Evolutionary conservation across 1,140 invertebrate genomes (phyloP), one percentile per base, ranked within the genome.

Genomic region (Drosophila eugracilis): DNA sequence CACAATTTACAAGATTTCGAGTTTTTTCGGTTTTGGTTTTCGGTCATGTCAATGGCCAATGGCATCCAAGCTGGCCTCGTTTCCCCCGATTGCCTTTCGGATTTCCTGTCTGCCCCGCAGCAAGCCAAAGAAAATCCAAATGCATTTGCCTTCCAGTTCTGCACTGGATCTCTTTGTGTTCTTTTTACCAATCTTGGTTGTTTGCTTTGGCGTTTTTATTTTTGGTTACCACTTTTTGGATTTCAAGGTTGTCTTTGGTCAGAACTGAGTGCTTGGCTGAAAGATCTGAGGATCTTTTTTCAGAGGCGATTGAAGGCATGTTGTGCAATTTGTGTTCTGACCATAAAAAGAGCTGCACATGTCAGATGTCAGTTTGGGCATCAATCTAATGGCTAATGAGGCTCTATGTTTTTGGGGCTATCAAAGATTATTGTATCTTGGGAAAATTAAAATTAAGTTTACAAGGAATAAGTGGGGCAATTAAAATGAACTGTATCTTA

Each of bases 41-140:
- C 21, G 49, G 58, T 48, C 78, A 69, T 70, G 73, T 81, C 80
- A 86, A 80, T 78, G 73, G 76, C 80, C 81, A 80, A 72, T 86
- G 81, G 80, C 80, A 86, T 54, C 59, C 15, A 28, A 76, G 47
- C 28, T 76, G 81, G 58, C 80, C 81, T 62, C 76, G 72, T 86
- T 85, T 84, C 37, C 44, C 44, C 32, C 59, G 47, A 67, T 69
- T 62, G 73, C 58, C 73, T 81, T 53, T 67, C 65, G 76, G 55
- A 62, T 84, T 84, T 84, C 80, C 80, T 85, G 80, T 57, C 45
- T 62, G 26, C 42, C 44, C 59, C 67, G 32, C 37, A 62, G 19
- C 21, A 19, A 44, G 14, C 7, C 44, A 15, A 34, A 28, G 28
- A 63, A 63, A 66, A 32, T 32, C 58, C 15, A 41, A 66, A 42